Evolutionary conservation across 2,113 vertebrate genomes (phyloP).

Genomic region (Tricholaema leucomelas): DNA sequence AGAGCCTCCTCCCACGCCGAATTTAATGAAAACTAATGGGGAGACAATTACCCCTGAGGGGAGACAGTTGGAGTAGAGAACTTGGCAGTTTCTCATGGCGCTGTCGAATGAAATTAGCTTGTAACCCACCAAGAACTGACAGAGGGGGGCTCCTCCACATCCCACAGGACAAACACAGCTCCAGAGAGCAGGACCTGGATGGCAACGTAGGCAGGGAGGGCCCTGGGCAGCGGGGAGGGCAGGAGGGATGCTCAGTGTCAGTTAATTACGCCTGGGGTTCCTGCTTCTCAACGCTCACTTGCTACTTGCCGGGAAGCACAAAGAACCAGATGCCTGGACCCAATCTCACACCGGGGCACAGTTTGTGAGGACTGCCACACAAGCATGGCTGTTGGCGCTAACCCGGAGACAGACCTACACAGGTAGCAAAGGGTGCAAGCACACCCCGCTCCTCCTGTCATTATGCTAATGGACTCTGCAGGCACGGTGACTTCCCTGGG

Average conservation of each 20-base stretch:
- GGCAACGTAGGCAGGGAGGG: neutral
- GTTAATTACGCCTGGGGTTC: neutral
- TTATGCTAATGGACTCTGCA: neutral
- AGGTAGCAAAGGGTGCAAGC: neutral
- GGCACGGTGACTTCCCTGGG: neutral
- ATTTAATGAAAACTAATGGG: conserved; percentile 20
- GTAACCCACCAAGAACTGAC: neutral
- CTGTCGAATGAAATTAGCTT: neutral
- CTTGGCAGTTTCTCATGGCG: neutral
- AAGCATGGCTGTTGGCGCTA: rapidly evolving
- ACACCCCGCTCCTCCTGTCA: rapidly evolving
- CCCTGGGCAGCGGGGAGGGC: neutral
- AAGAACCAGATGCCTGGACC: neutral
- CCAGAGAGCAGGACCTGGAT: neutral
- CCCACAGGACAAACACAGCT: neutral
- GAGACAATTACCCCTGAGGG: conserved; percentile 26
- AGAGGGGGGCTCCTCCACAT: neutral
- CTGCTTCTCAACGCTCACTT: rapidly evolving
- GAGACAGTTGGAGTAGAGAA: neutral
- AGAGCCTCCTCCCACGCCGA: neutral
- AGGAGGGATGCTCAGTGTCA: neutral
- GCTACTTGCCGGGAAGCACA: neutral
- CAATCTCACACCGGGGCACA: rapidly evolving
- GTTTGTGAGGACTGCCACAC: rapidly evolving
- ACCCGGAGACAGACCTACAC: neutral